Evolutionary conservation across 2,797 vertebrate genomes (phyloP), one percentile per base, ranked within the genome.

Genomic region (Coracias cyanogaster): DNA sequence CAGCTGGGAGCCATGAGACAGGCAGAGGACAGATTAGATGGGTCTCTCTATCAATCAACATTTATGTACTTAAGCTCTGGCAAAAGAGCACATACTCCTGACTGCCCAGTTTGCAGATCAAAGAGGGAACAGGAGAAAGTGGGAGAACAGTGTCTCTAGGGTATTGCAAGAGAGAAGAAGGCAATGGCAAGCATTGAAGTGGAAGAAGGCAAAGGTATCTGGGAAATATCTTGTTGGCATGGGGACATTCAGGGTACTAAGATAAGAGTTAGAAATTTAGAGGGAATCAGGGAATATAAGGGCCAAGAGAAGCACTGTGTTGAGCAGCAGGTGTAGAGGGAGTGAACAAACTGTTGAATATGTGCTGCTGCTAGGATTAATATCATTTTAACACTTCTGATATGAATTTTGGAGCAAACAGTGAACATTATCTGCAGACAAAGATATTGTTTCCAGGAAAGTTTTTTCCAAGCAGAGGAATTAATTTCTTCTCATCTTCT

Each of bases 191-290:
- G 9, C 8, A 54, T 0, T 71, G 12, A 57, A 31, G 18, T 33
- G 52, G 39, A 82, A 48, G 45, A 64, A 46, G 37, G n/a, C 15
- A 62, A 21, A 12, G 10, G 39, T 71, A 55, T 43, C 20, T 77
- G 41, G 28, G 28, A 71, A 7, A 25, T 33, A 60, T 2, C 13
- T 24, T 57, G 7, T 39, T 62, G 20, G 7, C 24, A 9, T 19
- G 10, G 7, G 22, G 12, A 79, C n/a, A 61, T 8, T 52, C 0
- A 0, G 6, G 4, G 4, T 45, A 37, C 43, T 65, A 33, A 33
- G 5, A 9, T 26, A 70, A 89, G 10, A 64, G 15, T 67, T 7
- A 33, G n/a, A 66, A 46, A 8, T 52, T n/a, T 60, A 31, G 28
- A 52, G 14, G 7, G 10, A 85, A 48, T 3, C 20, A 29, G 37